These are phyloP conservation scores for Trachymyrmex cornetzi DNA, from an alignment of 1,140 invertebrate species.

Conservation along the genomic window DNA sequence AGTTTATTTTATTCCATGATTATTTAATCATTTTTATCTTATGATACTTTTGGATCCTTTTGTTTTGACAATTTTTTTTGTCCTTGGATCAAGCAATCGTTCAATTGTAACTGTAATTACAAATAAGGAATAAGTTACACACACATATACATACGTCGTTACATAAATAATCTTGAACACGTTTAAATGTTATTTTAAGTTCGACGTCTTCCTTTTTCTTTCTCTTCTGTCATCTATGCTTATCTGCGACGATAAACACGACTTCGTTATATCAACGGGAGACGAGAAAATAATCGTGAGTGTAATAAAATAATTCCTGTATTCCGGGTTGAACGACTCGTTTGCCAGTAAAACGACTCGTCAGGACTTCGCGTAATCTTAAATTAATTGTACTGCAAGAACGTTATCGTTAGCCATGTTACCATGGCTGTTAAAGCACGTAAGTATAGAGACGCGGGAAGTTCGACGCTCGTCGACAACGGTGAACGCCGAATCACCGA, in stretches of 20 bases:
- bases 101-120: too few species aligned
- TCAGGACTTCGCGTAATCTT: conserved; percentile 4
- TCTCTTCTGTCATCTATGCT: not conserved
- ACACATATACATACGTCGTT: not conserved
- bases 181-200: not conserved
- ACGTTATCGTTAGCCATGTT: not conserved
- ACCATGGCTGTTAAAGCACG: not conserved
- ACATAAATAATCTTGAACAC: not conserved
- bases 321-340: conserved; percentile 14
- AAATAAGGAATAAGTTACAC: not conserved
- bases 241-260: not conserved
- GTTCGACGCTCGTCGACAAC: too few species aligned
- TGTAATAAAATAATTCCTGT: not conserved
- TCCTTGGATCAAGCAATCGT: too few species aligned
- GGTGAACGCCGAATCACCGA: not conserved
- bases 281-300: not conserved
- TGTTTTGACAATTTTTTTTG: too few species aligned
- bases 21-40: too few species aligned
- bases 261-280: not conserved
- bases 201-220: not conserved
- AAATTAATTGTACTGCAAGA: not conserved
- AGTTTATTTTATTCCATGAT: too few species aligned
- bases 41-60: too few species aligned
- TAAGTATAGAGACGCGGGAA: too few species aligned
- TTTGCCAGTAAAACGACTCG: not conserved